These are phyloP conservation scores for Euura saliciscinereae DNA, from an alignment of 1,140 invertebrate species.

Conservation along the genomic window DNA sequence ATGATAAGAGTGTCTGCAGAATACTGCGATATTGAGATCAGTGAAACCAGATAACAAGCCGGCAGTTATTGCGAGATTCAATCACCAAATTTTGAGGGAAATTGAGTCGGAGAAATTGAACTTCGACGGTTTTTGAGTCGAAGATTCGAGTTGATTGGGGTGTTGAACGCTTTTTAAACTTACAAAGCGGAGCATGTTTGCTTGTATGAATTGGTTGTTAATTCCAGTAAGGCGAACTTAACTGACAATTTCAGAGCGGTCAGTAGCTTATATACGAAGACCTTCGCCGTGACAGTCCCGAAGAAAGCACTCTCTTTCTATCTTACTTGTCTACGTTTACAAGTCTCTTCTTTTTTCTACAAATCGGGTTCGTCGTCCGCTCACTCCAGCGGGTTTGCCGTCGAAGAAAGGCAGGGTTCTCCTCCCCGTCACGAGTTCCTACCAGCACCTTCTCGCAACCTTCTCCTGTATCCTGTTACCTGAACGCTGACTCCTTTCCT, in stretches of 20 bases:
- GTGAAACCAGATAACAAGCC: not conserved
- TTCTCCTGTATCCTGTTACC: not conserved
- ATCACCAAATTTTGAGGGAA: too few relatives aligned
- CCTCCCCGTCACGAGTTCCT: conserved; percentile 11
- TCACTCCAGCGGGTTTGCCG: conserved; percentile 17
- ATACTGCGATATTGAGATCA: too few relatives aligned
- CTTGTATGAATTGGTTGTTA: conserved; percentile 15
- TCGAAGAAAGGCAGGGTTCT: conserved; percentile 15
- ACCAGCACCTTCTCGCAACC: conserved; percentile 3
- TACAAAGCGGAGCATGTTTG: conserved; percentile 40
- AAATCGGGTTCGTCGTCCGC: conserved; percentile 9
- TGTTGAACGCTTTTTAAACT: conserved; percentile 24
- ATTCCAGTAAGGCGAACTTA: conserved; percentile 26
- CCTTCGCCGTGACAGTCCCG: conserved; percentile 48
- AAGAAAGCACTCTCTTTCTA: conserved; percentile 51
- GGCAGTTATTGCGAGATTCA: too few relatives aligned
- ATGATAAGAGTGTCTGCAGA: too few relatives aligned
- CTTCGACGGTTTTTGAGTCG: too few relatives aligned
- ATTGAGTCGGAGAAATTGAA: too few relatives aligned
- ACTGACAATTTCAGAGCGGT: conserved; percentile 50
- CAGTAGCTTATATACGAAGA: conserved; percentile 55
- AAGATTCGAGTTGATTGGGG: not conserved
- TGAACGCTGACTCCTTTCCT: not conserved
- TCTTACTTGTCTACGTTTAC: conserved; percentile 7
- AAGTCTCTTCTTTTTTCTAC: conserved; percentile 9